Percentiles rank a stretch among this genome's conserved stretches.
Conservation (phyloP, 2,888 invertebrate species). For the Pilophorus perplexus region DNA sequence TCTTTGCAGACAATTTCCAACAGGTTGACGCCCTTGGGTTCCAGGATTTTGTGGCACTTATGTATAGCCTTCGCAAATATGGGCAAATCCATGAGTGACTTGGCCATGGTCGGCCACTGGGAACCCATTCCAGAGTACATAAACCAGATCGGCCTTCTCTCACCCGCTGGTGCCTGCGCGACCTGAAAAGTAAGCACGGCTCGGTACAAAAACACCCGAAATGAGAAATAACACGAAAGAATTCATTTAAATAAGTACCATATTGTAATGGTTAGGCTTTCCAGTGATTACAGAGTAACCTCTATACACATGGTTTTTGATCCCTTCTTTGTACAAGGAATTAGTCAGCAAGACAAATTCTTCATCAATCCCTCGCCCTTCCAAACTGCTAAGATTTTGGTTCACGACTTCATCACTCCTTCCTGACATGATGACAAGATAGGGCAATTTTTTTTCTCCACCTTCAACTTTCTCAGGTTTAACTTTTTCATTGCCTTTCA, state of each 20-base stretch:
- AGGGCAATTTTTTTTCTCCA: constrained; percentile 48
- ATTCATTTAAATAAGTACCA: constrained; percentile 5
- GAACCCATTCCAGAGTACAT: constrained; percentile 74
- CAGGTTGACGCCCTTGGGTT: constrained; percentile 63
- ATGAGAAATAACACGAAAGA: too few relatives aligned
- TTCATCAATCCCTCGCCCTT: constrained; percentile 47
- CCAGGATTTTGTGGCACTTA: constrained; percentile 59
- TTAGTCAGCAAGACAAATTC: constrained; percentile 50
- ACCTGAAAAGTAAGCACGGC: too few relatives aligned
- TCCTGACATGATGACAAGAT: constrained; percentile 55
- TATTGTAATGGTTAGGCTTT: background rate
- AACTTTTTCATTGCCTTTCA: constrained; percentile 52
- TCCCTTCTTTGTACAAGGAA: constrained; percentile 50
- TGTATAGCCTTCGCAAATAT: constrained; percentile 64
- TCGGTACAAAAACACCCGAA: too few relatives aligned
- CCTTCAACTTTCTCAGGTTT: constrained; percentile 49
- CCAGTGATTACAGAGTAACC: constrained; percentile 55
- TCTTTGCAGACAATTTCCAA: constrained; percentile 61
- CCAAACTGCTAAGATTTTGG: constrained; percentile 33
- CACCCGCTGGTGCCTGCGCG: constrained; percentile 1
- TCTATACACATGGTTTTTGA: constrained; percentile 55
- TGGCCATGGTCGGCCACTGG: constrained; percentile 70
- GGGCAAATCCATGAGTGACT: constrained; percentile 64
- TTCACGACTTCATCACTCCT: constrained; percentile 52
- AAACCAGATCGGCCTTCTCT: constrained; percentile 60